phyloP scores from a whole-genome alignment of 1,140 invertebrate species.

The Eupristina koningsbergeri region DNA sequence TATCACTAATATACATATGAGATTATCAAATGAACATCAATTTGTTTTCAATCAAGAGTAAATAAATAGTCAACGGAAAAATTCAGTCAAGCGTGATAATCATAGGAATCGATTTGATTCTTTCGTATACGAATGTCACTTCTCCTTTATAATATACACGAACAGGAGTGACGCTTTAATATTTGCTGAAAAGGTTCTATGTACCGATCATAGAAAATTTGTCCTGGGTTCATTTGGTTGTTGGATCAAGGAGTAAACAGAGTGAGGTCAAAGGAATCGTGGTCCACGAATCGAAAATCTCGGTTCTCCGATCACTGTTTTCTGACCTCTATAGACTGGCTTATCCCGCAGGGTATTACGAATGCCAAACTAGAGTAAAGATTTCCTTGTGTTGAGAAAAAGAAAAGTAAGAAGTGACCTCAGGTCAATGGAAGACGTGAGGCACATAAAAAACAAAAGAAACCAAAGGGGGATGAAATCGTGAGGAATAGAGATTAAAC shows the following conservation, averaged over 20 bases:
- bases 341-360: conserved; percentile 11
- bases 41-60: too few species aligned
- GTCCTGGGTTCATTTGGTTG: conserved; percentile 60
- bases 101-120: not conserved
- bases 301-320: not conserved
- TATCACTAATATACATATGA: too few species aligned
- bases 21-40: too few species aligned
- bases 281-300: conserved; percentile 36
- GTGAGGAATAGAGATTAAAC: too few species aligned
- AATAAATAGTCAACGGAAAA: not conserved
- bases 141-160: not conserved
- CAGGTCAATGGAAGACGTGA: not conserved
- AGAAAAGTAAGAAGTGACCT: not conserved
- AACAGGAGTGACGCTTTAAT: conserved; percentile 31
- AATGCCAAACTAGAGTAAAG: not conserved
- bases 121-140: not conserved
- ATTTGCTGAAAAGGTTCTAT: conserved; percentile 52
- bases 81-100: not conserved
- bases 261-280: conserved; percentile 43
- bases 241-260: conserved; percentile 56
- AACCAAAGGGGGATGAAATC: not conserved
- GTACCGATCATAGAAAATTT: conserved; percentile 54
- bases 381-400: not conserved
- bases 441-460: not conserved
- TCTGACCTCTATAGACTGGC: not conserved